These are phyloP conservation scores for Nothura maculosa DNA, from an alignment of 2,797 vertebrate species.

Conservation along the genomic window DNA sequence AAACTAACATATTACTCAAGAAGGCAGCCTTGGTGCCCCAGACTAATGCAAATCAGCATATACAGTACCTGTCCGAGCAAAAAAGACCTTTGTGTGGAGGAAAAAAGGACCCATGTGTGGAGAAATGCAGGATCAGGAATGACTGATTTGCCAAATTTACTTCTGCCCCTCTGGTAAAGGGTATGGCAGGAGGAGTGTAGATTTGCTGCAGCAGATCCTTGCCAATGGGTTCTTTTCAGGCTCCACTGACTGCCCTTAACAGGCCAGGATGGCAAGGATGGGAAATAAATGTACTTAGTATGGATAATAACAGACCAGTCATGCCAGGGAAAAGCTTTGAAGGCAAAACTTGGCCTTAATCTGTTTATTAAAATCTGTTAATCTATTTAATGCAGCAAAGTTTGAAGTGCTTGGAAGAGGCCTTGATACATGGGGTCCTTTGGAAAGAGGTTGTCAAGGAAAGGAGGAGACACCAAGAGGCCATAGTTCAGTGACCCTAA, in stretches of 20 bases:
- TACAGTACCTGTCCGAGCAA: too few species aligned
- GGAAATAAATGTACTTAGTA: neutral
- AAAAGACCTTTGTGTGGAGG: too few species aligned
- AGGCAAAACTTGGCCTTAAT: neutral
- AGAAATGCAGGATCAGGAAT: neutral
- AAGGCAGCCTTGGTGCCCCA: neutral
- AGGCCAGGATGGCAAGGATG: neutral
- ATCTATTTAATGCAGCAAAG: neutral
- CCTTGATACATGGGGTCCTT: neutral
- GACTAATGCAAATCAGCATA: too few species aligned
- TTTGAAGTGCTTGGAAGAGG: neutral
- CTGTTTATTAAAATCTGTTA: neutral
- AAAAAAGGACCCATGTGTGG: neutral
- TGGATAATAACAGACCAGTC: neutral
- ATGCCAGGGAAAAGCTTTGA: neutral
- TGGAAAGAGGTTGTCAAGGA: neutral
- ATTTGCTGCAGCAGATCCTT: too few species aligned
- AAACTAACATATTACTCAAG: slow-evolving; percentile 14
- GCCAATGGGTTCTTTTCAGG: too few species aligned
- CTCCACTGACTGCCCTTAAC: too few species aligned
- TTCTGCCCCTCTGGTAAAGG: neutral
- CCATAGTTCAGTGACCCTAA: neutral
- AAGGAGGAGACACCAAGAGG: neutral
- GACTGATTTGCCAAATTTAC: neutral
- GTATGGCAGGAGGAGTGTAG: too few species aligned